Evolutionary conservation across 2,888 invertebrate genomes (phyloP), one percentile per base, ranked within the genome.

Genomic region (Osedax fenrisi): DNA sequence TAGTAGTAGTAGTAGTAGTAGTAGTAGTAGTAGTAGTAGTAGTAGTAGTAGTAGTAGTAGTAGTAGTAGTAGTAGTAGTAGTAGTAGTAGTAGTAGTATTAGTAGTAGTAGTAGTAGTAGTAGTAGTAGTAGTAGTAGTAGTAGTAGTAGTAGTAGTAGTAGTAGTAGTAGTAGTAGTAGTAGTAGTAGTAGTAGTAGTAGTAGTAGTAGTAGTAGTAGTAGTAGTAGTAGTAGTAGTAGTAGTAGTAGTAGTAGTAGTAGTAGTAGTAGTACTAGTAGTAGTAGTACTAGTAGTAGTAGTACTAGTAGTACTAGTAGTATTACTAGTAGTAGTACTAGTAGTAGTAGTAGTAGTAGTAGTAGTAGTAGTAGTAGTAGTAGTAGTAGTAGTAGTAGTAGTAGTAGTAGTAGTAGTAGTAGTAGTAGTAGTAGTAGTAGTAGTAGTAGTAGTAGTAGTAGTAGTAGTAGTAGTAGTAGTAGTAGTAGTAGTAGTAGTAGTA

Each of bases 11-110:
- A 5, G 3, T 61, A 61, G 61, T 61, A 61, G 61, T 61, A 61
- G 61, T 1, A 61, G 61, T 61, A 61, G 61, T 61, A 0, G 61
- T 61, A 61, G 2, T 61, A 61, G 61, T 61, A 61, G 0, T 61
- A 61, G 2, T 61, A 61, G 56, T 56, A 56, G 61, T 72, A 62
- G 61, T 72, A 62, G 61, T 72, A 62, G 0, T 72, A 62, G 61
- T 2, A 62, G 61, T 72, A 72, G 61, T 72, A 72, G 72, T 62
- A 72, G 61, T 64, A 0, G 61, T 71, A 72, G 61, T 64, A 0
- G 61, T 71, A 71, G 0, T n/a, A n/a, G n/a, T n/a, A n/a, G n/a
- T n/a, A n/a, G n/a, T n/a, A n/a, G n/a, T n/a, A n/a, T n/a, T n/a
- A n/a, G n/a, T n/a, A n/a, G n/a, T n/a, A n/a, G n/a, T n/a, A n/a